Evolutionary conservation across 64 coral and sea anemone genomes (phyloP).

Genomic region (Anthopleura sola): DNA sequence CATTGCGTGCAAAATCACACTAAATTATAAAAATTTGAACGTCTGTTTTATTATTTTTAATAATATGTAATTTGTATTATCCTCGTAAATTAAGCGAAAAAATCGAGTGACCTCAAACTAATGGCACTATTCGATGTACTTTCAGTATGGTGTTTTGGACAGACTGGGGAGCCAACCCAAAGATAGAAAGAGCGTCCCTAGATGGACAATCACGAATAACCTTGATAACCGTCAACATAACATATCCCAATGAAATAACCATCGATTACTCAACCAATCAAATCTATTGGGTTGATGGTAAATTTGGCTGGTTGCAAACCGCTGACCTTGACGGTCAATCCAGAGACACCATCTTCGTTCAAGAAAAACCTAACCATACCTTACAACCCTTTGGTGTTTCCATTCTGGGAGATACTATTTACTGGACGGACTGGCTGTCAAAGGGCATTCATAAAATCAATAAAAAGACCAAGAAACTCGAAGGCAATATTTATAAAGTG

Average conservation of each 20-base stretch:
- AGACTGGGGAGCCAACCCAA: constrained; percentile 42
- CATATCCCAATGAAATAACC: constrained; percentile 44
- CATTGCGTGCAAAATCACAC: no score
- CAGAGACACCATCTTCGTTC: background rate
- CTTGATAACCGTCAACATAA: constrained; percentile 47
- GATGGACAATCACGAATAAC: constrained; percentile 13
- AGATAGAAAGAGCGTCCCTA: constrained; percentile 53
- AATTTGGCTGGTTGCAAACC: constrained; percentile 31
- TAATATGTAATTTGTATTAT: no score
- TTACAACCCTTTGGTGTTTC: constrained; percentile 61
- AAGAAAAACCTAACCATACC: background rate
- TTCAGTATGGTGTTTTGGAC: constrained; percentile 66
- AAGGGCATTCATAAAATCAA: constrained; percentile 17
- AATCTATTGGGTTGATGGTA: constrained; percentile 55
- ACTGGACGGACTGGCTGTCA: constrained; percentile 47
- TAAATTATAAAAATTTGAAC: no score
- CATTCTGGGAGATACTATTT: constrained; percentile 23
- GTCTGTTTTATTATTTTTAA: no score
- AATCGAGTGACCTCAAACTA: no score
- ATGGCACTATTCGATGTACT: background rate
- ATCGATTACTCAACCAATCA: constrained; percentile 47
- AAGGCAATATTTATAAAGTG: constrained; percentile 6
- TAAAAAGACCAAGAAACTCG: constrained; percentile 21
- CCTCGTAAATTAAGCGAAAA: no score
- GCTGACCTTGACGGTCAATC: constrained; percentile 32